Evolutionary conservation across 2,113 vertebrate species (phyloP).

Genomic region (Engystomops pustulosus): DNA sequence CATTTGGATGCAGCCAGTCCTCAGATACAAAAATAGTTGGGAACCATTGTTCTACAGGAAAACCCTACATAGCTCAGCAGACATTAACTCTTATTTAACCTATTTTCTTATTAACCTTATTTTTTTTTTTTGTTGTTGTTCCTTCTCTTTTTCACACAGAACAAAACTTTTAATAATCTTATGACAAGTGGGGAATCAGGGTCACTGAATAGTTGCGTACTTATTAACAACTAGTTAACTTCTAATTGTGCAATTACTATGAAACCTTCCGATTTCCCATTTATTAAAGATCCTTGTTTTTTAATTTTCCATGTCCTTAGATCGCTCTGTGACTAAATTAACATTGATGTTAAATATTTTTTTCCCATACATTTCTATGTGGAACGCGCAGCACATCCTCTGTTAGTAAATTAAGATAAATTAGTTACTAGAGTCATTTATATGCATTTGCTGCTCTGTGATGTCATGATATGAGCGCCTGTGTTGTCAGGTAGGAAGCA

Average conservation of each 20-base stretch:
- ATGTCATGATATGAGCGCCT: neutral
- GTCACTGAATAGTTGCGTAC: neutral
- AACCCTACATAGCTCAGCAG: too few relatives aligned
- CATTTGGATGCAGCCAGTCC: too few relatives aligned
- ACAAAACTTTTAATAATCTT: neutral
- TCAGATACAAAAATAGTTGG: too few relatives aligned
- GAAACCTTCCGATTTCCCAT: neutral
- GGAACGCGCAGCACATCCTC: neutral
- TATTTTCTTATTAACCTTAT: too few relatives aligned
- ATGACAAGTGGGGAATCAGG: neutral
- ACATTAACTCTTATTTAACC: too few relatives aligned
- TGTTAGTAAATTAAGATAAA: neutral
- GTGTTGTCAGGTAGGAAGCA: constrained; percentile 32
- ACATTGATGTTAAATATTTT: neutral
- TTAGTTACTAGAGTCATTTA: constrained; percentile 13
- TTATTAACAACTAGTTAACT: neutral
- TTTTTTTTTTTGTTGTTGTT: too few relatives aligned
- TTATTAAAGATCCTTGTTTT: neutral
- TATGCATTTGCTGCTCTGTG: neutral
- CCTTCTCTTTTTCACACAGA: neutral
- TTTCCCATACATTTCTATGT: neutral
- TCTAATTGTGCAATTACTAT: neutral
- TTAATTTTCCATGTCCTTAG: neutral
- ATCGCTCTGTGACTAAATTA: neutral
- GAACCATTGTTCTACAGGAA: too few relatives aligned